phyloP scores from a whole-genome alignment of 2,113 vertebrate genomes.

The Miniopterus natalensis region DNA sequence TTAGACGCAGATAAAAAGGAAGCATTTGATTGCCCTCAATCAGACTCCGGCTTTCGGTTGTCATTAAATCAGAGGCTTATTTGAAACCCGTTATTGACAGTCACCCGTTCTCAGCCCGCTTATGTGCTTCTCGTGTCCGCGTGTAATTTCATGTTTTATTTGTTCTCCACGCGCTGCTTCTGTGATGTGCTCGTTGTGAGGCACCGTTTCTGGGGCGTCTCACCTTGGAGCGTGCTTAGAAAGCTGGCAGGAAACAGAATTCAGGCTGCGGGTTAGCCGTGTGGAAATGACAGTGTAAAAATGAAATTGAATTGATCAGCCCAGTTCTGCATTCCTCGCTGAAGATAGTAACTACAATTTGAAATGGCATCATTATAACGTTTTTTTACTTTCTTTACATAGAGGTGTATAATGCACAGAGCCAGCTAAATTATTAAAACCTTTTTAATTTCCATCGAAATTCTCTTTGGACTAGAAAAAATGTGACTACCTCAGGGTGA shows the following conservation, averaged over 20 bases:
- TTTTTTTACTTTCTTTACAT: conserved; percentile 58
- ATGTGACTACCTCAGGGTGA: conserved; percentile 54
- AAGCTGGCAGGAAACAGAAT: conserved; percentile 59
- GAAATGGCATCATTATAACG: conserved; percentile 52
- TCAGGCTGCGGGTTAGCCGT: conserved; percentile 64
- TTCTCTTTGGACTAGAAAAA: conserved; percentile 64
- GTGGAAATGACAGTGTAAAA: conserved; percentile 72
- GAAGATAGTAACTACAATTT: conserved; percentile 22
- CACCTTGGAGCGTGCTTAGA: conserved; percentile 74
- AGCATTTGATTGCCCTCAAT: conserved; percentile 79
- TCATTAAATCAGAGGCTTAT: conserved; percentile 79
- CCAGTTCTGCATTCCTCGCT: conserved; percentile 37
- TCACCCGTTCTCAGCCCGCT: conserved; percentile 67
- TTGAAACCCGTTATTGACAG: conserved; percentile 74
- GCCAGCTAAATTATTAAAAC: conserved; percentile 62
- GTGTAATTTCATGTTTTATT: conserved; percentile 77
- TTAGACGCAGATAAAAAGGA: conserved; percentile 70
- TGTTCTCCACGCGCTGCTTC: conserved; percentile 62
- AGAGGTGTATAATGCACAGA: not conserved
- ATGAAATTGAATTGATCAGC: conserved; percentile 58
- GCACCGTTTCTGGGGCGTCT: conserved; percentile 59
- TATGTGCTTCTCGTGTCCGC: not conserved
- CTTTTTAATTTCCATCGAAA: conserved; percentile 74
- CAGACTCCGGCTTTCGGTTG: conserved; percentile 69
- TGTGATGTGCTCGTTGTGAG: conserved; percentile 51